Evolutionary conservation across 2,888 invertebrate genomes (phyloP).

Genomic region (Noctuana brunneofusca): DNA sequence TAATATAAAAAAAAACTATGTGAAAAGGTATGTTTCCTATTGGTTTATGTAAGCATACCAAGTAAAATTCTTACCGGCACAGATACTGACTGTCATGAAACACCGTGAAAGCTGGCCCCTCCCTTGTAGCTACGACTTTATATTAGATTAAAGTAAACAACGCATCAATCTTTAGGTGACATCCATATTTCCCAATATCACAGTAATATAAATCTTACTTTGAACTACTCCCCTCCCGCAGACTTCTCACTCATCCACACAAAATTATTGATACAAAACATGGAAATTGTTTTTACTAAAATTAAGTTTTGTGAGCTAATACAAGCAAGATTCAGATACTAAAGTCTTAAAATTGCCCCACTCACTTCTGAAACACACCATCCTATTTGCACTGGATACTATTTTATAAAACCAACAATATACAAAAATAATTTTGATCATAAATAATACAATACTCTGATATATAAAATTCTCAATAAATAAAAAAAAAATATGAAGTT

Average conservation of each 20-base stretch:
- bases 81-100: conserved; percentile 64
- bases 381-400: conserved; percentile 20
- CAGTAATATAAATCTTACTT: conserved; percentile 73
- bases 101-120: conserved; percentile 77
- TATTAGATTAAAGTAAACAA: conserved; percentile 47
- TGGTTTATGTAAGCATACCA: conserved; percentile 74
- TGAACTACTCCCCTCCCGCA: conserved; percentile 56
- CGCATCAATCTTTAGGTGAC: conserved; percentile 51
- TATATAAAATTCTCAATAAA: conserved; percentile 51
- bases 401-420: conserved; percentile 42
- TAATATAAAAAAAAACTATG: conserved; percentile 81
- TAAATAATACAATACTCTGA: conserved; percentile 44
- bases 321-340: conserved; percentile 18
- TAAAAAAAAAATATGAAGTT: conserved; percentile 48
- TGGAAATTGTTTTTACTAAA: conserved; percentile 27
- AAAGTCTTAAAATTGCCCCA: conserved; percentile 12
- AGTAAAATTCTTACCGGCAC: conserved; percentile 69
- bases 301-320: conserved; percentile 20
- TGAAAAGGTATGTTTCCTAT: conserved; percentile 83
- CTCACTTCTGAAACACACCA: not conserved
- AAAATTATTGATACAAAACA: conserved; percentile 38
- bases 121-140: conserved; percentile 64
- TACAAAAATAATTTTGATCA: conserved; percentile 44
- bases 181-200: conserved; percentile 71
- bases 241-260: conserved; percentile 55